phyloP scores from a whole-genome alignment of 2,888 invertebrate genomes.

The Macrosoma leucophasiata region DNA sequence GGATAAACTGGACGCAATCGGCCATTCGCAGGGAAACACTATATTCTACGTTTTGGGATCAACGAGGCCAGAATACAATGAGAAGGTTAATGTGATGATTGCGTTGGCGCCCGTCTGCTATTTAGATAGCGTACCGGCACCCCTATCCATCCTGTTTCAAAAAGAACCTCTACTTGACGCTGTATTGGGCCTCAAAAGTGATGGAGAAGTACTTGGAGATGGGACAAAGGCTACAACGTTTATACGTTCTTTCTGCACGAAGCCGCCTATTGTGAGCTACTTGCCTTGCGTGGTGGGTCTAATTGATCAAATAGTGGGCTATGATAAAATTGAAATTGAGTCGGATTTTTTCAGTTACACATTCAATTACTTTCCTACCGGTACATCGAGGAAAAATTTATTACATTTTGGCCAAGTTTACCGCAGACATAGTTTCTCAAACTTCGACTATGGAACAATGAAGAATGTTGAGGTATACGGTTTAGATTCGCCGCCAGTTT shows the following conservation, averaged over 20 bases:
- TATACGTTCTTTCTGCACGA: too few species aligned
- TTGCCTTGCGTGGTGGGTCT: background rate
- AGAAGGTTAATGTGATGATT: constrained; percentile 74
- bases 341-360: constrained; percentile 41
- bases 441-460: constrained; percentile 27
- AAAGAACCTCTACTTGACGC: too few species aligned
- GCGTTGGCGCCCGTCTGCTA: constrained; percentile 53
- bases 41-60: constrained; percentile 78
- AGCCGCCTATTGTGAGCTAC: too few species aligned
- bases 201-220: too few species aligned
- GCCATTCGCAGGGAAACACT: constrained; percentile 83
- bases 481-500: constrained; percentile 25
- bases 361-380: constrained; percentile 32
- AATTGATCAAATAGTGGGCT: background rate
- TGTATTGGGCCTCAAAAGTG: too few species aligned
- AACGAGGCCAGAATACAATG: constrained; percentile 76
- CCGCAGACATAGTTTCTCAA: constrained; percentile 20
- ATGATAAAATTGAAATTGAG: constrained; percentile 49
- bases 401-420: constrained; percentile 30
- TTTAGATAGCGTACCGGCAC: constrained; percentile 39
- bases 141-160: constrained; percentile 35
- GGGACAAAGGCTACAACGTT: too few species aligned
- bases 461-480: constrained; percentile 26
- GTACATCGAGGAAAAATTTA: constrained; percentile 31
- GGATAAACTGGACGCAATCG: constrained; percentile 80